phyloP scores from a whole-genome alignment of 2,113 vertebrate genomes.

The Phalacrocorax aristotelis region DNA sequence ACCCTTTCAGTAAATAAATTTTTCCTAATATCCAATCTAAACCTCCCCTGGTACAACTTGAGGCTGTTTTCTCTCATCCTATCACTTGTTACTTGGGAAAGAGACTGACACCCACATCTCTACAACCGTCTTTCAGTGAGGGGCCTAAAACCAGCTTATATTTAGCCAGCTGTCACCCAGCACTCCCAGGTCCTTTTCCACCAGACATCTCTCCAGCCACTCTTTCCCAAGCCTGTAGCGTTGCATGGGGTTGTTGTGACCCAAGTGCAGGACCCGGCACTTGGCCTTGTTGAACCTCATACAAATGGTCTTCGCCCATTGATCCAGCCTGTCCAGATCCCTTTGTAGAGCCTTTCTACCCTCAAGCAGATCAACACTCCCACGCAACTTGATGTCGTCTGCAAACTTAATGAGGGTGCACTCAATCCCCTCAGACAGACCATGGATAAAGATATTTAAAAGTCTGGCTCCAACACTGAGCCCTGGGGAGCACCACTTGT shows the following conservation, averaged over 20 bases:
- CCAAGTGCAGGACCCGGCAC: not conserved
- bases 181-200: not conserved
- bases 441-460: not conserved
- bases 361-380: not conserved
- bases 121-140: not conserved
- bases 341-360: not conserved
- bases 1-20: not conserved
- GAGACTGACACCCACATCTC: rapidly evolving
- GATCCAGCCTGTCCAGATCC: not conserved
- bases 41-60: not conserved
- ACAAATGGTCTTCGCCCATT: rapidly evolving
- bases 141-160: too few species aligned
- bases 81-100: not conserved
- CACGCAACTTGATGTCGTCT: rapidly evolving
- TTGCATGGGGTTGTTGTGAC: not conserved
- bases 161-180: rapidly evolving
- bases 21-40: not conserved
- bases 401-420: not conserved
- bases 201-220: not conserved
- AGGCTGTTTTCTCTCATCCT: not conserved
- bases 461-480: not conserved
- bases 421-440: not conserved
- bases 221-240: not conserved
- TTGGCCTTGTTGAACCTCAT: not conserved
- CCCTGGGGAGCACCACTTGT: rapidly evolving